Evolutionary conservation across 2,797 vertebrate species (phyloP).

Genomic region (Ceyx erithaca): DNA sequence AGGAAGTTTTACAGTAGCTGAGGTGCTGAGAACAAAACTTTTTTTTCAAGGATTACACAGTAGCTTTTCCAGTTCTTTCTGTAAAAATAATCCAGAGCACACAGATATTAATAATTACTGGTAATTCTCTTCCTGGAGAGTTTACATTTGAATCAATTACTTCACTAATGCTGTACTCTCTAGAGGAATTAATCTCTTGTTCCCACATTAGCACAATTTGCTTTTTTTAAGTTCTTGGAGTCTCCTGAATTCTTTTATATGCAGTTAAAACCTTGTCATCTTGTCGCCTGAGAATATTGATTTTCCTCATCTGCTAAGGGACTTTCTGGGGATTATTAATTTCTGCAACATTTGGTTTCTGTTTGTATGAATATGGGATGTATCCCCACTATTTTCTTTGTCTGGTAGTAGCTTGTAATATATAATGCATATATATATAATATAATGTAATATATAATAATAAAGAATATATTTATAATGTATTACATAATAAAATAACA

Average conservation of each 20-base stretch:
- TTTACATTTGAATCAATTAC: not conserved
- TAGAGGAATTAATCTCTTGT: not conserved
- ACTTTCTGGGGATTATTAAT: not conserved
- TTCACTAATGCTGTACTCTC: not conserved
- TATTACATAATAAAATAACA: not conserved
- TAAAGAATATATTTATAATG: no score
- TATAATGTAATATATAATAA: no score
- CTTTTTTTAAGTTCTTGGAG: not conserved
- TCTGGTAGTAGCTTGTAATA: not conserved
- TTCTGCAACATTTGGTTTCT: not conserved
- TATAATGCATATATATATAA: no score
- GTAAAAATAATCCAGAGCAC: not conserved
- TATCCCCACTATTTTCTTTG: not conserved
- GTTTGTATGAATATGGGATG: not conserved
- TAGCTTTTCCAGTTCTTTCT: not conserved
- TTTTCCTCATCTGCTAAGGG: not conserved
- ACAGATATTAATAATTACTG: not conserved
- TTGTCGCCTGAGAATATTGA: not conserved
- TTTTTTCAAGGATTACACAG: not conserved
- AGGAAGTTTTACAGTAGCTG: not conserved
- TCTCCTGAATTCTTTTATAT: not conserved
- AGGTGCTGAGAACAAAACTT: not conserved
- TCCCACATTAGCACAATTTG: not conserved
- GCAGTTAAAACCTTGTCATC: not conserved
- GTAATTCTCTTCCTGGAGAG: not conserved